These are phyloP conservation scores for Watersipora subatra DNA, from an alignment of 1,140 invertebrate genomes.

Conservation along the genomic window DNA sequence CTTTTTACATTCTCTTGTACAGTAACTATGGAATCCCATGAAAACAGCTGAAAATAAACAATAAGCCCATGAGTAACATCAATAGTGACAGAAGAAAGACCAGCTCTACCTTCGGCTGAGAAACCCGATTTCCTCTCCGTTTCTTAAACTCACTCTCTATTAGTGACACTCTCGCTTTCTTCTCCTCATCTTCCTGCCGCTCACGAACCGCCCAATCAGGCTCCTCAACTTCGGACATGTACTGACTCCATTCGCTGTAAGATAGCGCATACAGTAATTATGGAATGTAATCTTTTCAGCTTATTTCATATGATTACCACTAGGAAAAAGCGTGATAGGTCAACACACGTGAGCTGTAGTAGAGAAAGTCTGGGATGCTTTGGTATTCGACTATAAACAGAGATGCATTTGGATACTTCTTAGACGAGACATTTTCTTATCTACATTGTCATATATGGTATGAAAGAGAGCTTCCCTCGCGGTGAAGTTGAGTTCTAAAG, in stretches of 20 bases:
- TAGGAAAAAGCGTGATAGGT: not conserved
- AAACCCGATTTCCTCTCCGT: constrained; percentile 20
- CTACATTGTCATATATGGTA: too few relatives aligned
- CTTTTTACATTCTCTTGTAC: too few relatives aligned
- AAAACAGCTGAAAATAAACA: not conserved
- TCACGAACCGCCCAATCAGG: constrained; percentile 13
- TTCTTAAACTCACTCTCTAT: constrained; percentile 37
- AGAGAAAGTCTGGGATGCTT: not conserved
- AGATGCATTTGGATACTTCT: too few relatives aligned
- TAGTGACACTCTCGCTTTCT: constrained; percentile 20
- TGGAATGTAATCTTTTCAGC: too few relatives aligned
- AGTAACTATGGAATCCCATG: too few relatives aligned
- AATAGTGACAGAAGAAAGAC: not conserved
- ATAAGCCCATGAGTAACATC: constrained; percentile 13
- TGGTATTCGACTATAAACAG: too few relatives aligned
- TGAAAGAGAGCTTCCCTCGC: too few relatives aligned
- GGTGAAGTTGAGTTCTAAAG: too few relatives aligned
- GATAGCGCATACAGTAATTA: not conserved
- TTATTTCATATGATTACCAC: not conserved
- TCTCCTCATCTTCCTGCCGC: constrained; percentile 19
- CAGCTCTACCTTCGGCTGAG: not conserved
- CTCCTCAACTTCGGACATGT: constrained; percentile 13
- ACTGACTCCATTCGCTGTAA: not conserved
- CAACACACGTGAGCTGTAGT: not conserved
- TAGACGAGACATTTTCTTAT: too few relatives aligned